phyloP scores from a whole-genome alignment of 2,797 vertebrate genomes.

The Labeo calbasu region DNA sequence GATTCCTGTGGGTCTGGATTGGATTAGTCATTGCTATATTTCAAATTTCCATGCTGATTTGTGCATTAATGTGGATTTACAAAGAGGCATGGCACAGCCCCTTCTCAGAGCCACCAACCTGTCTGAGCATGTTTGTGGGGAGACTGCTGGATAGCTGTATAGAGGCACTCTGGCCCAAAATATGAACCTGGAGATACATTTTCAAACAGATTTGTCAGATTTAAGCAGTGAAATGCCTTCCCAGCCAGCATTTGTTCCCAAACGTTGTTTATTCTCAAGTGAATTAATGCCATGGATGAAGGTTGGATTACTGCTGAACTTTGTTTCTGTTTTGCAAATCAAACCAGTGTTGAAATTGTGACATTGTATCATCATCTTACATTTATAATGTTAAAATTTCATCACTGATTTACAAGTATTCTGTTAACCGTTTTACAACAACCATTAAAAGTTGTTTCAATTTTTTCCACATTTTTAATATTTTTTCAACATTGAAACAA shows the following conservation, averaged over 20 bases:
- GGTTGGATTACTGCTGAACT: not conserved
- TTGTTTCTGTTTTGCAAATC: not conserved
- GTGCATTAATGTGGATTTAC: conserved; percentile 26
- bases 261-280: not conserved
- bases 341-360: not conserved
- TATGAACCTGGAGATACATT: conserved; percentile 55
- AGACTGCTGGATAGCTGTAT: conserved; percentile 50
- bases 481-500: not conserved
- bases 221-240: not conserved
- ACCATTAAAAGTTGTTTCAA: too few relatives aligned
- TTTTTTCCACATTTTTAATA: not conserved
- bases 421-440: not conserved
- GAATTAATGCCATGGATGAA: not conserved
- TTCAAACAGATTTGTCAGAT: conserved; percentile 35
- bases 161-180: conserved; percentile 47
- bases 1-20: conserved; percentile 39
- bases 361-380: not conserved
- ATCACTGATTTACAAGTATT: not conserved
- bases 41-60: conserved; percentile 31
- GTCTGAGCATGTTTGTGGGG: conserved; percentile 31
- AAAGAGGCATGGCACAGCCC: conserved; percentile 6
- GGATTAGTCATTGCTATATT: conserved; percentile 42
- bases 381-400: not conserved
- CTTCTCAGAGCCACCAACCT: conserved; percentile 55
- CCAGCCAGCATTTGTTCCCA: not conserved